Base-by-base conservation (phyloP, 2,797 vertebrate genomes). In the Melanotaenia maccullochi region DNA sequence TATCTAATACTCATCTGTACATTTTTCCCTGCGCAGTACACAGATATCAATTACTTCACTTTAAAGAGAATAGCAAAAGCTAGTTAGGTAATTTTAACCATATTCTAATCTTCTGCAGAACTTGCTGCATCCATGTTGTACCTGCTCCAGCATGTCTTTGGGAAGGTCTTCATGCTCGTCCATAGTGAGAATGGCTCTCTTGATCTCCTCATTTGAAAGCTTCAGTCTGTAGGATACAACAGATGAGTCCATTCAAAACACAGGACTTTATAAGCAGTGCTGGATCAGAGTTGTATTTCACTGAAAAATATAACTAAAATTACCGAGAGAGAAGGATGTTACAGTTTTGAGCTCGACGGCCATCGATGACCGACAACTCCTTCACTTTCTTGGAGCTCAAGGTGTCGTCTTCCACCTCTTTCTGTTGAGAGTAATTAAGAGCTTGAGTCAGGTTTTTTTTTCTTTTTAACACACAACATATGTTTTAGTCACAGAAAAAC, bases 131-230 rank as follows among this genome's bases (percentile, higher is more conserved):
- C 40, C 14, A 18, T 49, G 40, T 30, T 40, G n/a, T 81, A 99
- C 98, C 97, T 99, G 98, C 87, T 99, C 98, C 89, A 99, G 89
- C 98, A 99, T 99, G 90, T 99, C 98, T 88, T 98, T 99, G 0
- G 98, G 97, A 59, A 99, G 95, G 86, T 99, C 98, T 85, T 99
- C 98, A 77, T 99, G 98, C 71, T 99, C 98, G 0, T 99, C 98
- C 98, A 99, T 99, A 0, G 97, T 97, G 77, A 99, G 89, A 90
- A 99, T 99, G 0, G 98, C 98, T 83, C 96, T 95, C 87, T 98
- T 99, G 78, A 99, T 99, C 93, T 99, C 98, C 73, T 97, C 98
- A 0, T 99, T 99, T 0, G 97, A 97, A 72, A 99, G 95, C 83
- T 98, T 99, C 93, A 99, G 89, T 88, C 98, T 99, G 87, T 70